phyloP scores from a whole-genome alignment of 1,140 invertebrate genomes.

The Bombus pascuorum region DNA sequence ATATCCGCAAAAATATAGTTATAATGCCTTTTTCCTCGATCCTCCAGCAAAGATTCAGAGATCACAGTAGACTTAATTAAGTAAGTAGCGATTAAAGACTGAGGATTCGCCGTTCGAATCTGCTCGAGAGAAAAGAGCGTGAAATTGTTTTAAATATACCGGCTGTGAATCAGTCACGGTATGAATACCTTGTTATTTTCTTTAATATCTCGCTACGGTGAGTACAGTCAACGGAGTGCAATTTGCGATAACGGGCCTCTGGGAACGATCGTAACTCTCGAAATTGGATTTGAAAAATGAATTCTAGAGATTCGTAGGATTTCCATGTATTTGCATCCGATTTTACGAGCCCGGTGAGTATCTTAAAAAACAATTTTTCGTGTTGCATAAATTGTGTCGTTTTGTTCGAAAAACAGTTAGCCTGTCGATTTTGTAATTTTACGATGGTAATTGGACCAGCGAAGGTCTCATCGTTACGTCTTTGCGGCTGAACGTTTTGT shows the following conservation, averaged over 20 bases:
- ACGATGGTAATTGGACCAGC: not conserved
- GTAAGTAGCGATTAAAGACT: too few relatives aligned
- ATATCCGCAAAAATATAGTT: too few relatives aligned
- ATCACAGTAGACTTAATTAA: not conserved
- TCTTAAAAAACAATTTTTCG: not conserved
- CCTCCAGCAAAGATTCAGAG: not conserved
- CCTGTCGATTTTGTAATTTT: not conserved
- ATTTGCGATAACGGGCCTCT: not conserved
- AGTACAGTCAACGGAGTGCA: not conserved
- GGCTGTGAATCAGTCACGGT: not conserved
- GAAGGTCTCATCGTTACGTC: constrained; percentile 23
- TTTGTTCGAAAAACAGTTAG: not conserved
- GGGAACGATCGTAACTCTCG: not conserved
- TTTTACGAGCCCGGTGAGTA: not conserved
- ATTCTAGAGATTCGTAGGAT: not conserved
- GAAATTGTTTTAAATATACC: constrained; percentile 1
- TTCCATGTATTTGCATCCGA: not conserved
- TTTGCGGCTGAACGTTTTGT: not conserved
- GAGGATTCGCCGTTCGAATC: not conserved
- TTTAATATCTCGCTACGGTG: not conserved
- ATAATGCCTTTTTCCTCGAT: too few relatives aligned
- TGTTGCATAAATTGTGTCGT: not conserved
- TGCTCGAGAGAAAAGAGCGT: not conserved
- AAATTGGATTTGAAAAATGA: constrained; percentile 3
- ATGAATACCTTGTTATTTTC: constrained; percentile 2